Percentiles rank a stretch among this genome's conserved stretches.
Conservation (phyloP, 2,797 vertebrate genomes). For the Chaenodraco wilsoni region DNA sequence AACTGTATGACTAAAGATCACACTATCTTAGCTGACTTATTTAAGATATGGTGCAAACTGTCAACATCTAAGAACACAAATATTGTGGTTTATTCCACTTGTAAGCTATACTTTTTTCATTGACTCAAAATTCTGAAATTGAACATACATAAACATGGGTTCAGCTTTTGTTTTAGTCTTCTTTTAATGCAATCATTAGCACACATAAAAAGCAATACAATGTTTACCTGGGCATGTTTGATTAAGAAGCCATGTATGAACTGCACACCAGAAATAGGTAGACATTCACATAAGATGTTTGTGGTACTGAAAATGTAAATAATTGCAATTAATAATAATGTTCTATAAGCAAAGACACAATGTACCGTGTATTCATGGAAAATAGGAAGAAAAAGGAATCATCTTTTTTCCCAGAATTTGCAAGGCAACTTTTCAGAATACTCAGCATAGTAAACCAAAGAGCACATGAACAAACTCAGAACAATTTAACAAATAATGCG, state of each 20-base stretch:
- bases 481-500: neutral
- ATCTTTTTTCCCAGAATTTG: neutral
- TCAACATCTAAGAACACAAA: neutral
- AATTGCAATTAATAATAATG: too few species aligned
- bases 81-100: neutral
- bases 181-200: neutral
- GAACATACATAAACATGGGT: slow-evolving; percentile 23
- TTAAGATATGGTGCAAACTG: neutral
- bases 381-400: neutral
- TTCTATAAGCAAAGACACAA: slow-evolving; percentile 8
- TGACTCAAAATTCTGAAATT: slow-evolving; percentile 2
- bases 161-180: slow-evolving; percentile 19
- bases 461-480: slow-evolving; percentile 1
- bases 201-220: neutral
- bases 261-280: slow-evolving; percentile 3
- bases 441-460: slow-evolving; percentile 9
- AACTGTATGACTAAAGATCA: neutral
- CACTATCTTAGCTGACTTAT: neutral
- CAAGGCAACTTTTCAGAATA: neutral
- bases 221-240: neutral
- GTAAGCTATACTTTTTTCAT: slow-evolving; percentile 24
- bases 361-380: neutral
- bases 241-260: slow-evolving; percentile 18
- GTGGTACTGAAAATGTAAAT: slow-evolving; percentile 31
- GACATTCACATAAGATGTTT: slow-evolving; percentile 12